These are phyloP conservation scores for Dione vanillae DNA, from an alignment of 2,888 invertebrate species.

Conservation along the genomic window DNA sequence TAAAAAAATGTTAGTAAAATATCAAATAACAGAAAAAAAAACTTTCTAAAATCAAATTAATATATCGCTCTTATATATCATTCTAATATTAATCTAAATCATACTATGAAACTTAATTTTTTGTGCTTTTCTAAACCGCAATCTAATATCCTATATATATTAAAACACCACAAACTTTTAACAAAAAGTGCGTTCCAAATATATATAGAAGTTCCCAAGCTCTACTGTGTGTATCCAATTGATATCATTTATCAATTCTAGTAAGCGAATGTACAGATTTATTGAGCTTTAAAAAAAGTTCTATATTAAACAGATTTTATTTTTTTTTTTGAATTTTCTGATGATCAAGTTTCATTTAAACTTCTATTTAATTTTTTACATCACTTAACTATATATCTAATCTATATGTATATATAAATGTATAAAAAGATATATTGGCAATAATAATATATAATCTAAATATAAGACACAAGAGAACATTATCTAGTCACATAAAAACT, in stretches of 20 bases:
- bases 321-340: neutral
- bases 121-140: slow-evolving; percentile 34
- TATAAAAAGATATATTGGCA: too few species aligned
- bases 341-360: too few species aligned
- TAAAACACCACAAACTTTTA: slow-evolving; percentile 48
- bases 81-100: neutral
- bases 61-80: neutral
- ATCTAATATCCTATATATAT: slow-evolving; percentile 49
- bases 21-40: neutral
- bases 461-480: too few species aligned
- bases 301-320: neutral
- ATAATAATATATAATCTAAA: too few species aligned
- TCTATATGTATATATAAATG: too few species aligned
- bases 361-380: too few species aligned
- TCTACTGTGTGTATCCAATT: slow-evolving; percentile 54
- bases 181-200: slow-evolving; percentile 51
- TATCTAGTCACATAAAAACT: too few species aligned
- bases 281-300: neutral
- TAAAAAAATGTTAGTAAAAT: neutral
- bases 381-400: too few species aligned
- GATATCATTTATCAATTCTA: slow-evolving; percentile 58
- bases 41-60: neutral
- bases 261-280: slow-evolving; percentile 37
- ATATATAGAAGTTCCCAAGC: slow-evolving; percentile 56
- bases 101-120: neutral